Base-by-base conservation (phyloP, 2,888 invertebrate genomes). In the Balanococcus diminutus region DNA sequence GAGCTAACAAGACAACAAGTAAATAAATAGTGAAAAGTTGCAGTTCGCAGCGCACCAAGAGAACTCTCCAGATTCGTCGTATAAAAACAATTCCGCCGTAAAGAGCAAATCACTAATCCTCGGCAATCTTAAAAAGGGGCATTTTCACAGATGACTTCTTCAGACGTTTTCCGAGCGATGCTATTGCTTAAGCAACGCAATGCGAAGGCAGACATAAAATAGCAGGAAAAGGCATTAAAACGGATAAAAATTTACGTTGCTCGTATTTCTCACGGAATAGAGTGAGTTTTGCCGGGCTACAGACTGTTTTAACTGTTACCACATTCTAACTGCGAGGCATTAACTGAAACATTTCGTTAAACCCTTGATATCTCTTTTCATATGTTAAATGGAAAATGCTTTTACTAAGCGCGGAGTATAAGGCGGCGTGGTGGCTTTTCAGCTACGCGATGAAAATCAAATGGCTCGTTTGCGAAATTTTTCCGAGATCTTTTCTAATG, bases 191-290 rank as follows among this genome's bases (percentile, higher is more conserved):
- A 75, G 75, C 75, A 32, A 75, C 75, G 75, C 5, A 4, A 8
- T 36, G 36, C 36, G 5, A 8, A 6, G 36, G 75, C 75, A 75
- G 32, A 32, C 32, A 75, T 75, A 32, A 75, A 75, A 75, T 75
- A 75, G 75, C 75, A 75, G 75, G 75, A 75, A 75, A 75, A 75
- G 75, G 75, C 75, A 75, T 75, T 75, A 75, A 75, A 75, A 75
- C 75, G 75, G 75, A 75, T 75, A 75, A 75, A 75, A 75, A 75
- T 31, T 75, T 75, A 75, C 75, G 75, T 75, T 75, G n/a, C 32
- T 75, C 32, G 75, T 75, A 75, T 75, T 75, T 75, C 75, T 36
- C 75, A 32, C 75, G 75, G 67, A 75, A 75, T 75, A 75, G 75
- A 75, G 75, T 36, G 75, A 75, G 75, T 36, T 75, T 32, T 36